These are phyloP conservation scores for Sparus aurata DNA, from an alignment of 2,797 vertebrate genomes.

Conservation along the genomic window DNA sequence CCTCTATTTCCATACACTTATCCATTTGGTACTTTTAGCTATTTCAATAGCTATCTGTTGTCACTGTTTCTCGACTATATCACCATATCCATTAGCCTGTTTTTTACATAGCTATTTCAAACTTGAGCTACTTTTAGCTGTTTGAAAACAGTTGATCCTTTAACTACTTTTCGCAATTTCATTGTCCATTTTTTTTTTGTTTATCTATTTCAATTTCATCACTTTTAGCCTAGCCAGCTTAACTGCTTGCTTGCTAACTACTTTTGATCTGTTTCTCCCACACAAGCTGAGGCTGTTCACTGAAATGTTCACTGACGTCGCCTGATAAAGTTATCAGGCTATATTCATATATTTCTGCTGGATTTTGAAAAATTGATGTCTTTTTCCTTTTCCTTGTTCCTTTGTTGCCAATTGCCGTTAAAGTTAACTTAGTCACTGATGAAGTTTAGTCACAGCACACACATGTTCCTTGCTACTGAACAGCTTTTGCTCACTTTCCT, in stretches of 20 bases:
- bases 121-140: neutral
- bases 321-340: neutral
- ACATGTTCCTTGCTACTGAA: constrained; percentile 16
- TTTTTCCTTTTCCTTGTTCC: neutral
- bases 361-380: neutral
- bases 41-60: neutral
- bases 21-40: neutral
- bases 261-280: neutral
- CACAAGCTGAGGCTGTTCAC: too few relatives aligned
- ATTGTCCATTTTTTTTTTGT: neutral
- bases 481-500: constrained; percentile 69
- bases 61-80: too few relatives aligned
- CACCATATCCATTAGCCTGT: too few relatives aligned
- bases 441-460: constrained; percentile 37
- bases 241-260: neutral
- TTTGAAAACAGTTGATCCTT: neutral
- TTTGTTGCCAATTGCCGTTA: neutral
- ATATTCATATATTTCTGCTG: neutral
- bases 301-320: too few relatives aligned
- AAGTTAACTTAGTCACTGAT: constrained; percentile 52
- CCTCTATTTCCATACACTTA: neutral
- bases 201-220: neutral
- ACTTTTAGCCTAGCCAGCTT: neutral
- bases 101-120: neutral
- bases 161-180: too few relatives aligned